phyloP scores from a whole-genome alignment of 2,797 vertebrate genomes.

The Intellagama lesueurii region DNA sequence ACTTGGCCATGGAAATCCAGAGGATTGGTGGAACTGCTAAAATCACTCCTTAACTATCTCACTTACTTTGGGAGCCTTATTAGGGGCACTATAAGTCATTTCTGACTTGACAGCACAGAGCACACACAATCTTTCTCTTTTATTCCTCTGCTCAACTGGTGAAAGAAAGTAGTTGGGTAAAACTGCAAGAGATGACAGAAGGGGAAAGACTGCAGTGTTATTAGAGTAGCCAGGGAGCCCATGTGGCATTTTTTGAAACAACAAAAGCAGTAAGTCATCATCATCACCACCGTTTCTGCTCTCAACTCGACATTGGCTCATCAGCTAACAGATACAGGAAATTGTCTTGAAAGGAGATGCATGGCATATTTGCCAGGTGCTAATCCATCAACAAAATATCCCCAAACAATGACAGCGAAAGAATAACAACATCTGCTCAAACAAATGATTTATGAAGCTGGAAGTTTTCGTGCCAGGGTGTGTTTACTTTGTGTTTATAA shows the following conservation, averaged over 20 bases:
- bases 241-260: too few species aligned
- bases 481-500: neutral
- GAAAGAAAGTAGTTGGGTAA: neutral
- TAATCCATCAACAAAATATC: constrained; percentile 33
- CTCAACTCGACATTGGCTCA: neutral
- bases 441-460: constrained; percentile 32
- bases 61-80: too few species aligned
- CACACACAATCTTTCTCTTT: neutral
- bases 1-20: too few species aligned
- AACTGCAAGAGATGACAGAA: neutral
- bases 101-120: too few species aligned
- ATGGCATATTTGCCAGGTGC: neutral
- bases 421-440: constrained; percentile 56
- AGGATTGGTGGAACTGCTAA: too few species aligned
- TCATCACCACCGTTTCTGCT: neutral
- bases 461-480: neutral
- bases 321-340: constrained; percentile 11
- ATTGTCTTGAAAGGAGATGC: neutral
- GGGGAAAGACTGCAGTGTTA: neutral
- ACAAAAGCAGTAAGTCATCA: too few species aligned
- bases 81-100: too few species aligned
- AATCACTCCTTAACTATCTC: too few species aligned
- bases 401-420: constrained; percentile 43
- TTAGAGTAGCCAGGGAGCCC: neutral
- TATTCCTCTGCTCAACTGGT: neutral